Evolutionary conservation across 2,113 vertebrate genomes (phyloP).

Genomic region (Eclectus roratus): DNA sequence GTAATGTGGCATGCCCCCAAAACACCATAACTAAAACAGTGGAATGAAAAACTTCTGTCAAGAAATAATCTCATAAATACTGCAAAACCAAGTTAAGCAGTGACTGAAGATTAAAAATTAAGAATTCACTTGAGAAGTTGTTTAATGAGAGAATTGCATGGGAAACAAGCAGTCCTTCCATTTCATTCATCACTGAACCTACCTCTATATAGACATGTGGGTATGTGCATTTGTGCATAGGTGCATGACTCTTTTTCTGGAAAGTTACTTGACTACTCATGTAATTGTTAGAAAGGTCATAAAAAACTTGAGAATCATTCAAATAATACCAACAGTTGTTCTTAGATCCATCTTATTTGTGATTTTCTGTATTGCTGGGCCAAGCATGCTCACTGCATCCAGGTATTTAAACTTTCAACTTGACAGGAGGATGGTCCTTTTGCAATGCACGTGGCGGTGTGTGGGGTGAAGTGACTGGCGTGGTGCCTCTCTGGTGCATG

Average conservation of each 20-base stretch:
- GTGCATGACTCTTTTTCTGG: neutral
- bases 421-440: neutral
- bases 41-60: neutral
- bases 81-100: neutral
- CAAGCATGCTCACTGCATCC: too few relatives aligned
- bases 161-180: neutral
- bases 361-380: neutral
- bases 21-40: fast-evolving
- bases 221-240: neutral
- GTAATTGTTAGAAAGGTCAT: neutral
- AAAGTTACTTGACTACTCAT: neutral
- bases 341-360: neutral
- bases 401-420: neutral
- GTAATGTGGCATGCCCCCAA: neutral
- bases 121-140: neutral
- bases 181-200: neutral
- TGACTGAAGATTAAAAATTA: neutral
- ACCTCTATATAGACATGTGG: neutral
- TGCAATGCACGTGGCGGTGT: neutral
- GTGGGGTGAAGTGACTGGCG: fast-evolving
- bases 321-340: neutral
- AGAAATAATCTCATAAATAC: neutral
- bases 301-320: neutral
- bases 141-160: neutral
- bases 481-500: neutral